phyloP scores from a whole-genome alignment of 2,888 invertebrate genomes.

The Diarsia brunnea region DNA sequence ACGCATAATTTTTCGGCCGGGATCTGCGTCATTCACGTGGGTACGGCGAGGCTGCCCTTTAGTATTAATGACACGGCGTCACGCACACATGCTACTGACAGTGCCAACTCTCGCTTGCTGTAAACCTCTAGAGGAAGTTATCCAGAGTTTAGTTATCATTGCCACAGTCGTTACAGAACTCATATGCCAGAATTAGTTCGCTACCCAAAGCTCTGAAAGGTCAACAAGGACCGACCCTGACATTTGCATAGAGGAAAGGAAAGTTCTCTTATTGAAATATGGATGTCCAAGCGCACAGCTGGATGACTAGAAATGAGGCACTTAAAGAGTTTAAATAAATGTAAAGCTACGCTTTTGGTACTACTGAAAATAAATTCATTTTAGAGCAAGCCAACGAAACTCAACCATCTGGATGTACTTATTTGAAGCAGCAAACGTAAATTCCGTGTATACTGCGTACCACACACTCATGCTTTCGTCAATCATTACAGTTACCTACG shows the following conservation, averaged over 20 bases:
- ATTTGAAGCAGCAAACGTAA: constrained; percentile 9
- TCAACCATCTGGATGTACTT: constrained; percentile 29
- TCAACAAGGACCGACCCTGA: constrained; percentile 43
- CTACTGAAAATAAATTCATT: constrained; percentile 23
- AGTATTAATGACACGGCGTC: constrained; percentile 74
- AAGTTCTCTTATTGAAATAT: constrained; percentile 54
- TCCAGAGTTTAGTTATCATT: constrained; percentile 61
- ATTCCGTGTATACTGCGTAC: constrained; percentile 25
- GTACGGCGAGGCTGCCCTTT: constrained; percentile 74
- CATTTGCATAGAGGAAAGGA: constrained; percentile 44
- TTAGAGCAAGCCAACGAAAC: constrained; percentile 13
- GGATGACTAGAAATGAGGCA: constrained; percentile 20
- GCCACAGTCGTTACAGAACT: constrained; percentile 50
- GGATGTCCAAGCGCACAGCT: constrained; percentile 25
- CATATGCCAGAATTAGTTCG: constrained; percentile 59
- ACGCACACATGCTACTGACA: constrained; percentile 68
- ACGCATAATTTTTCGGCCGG: constrained; percentile 58
- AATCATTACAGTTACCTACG: constrained; percentile 29
- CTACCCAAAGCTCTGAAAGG: constrained; percentile 49
- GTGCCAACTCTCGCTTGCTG: constrained; percentile 41
- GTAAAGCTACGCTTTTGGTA: constrained; percentile 25
- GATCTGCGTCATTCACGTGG: constrained; percentile 76
- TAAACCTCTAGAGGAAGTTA: constrained; percentile 45
- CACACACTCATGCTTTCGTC: constrained; percentile 20
- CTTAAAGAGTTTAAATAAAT: constrained; percentile 35